phyloP scores from a whole-genome alignment of 2,888 invertebrate species.

The Trichogramma dendrolimi region DNA sequence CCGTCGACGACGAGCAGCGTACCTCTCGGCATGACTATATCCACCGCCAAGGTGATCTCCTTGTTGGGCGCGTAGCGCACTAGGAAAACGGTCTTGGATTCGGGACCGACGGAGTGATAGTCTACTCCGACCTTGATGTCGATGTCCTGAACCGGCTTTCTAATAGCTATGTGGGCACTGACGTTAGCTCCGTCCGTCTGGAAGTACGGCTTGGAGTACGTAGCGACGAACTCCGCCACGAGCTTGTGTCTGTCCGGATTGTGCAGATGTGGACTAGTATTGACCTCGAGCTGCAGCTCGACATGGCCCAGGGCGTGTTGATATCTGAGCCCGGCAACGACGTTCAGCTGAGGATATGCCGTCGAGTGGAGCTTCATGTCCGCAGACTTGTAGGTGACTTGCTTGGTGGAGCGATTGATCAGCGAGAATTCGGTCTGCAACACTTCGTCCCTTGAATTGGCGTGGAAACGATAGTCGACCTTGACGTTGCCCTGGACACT shows the following conservation, averaged over 20 bases:
- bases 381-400: slow-evolving; percentile 60
- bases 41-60: slow-evolving; percentile 58
- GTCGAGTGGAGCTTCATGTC: slow-evolving; percentile 68
- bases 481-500: slow-evolving; percentile 60
- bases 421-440: slow-evolving; percentile 53
- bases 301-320: slow-evolving; percentile 69
- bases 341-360: slow-evolving; percentile 65
- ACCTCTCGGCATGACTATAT: slow-evolving; percentile 64
- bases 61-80: slow-evolving; percentile 60
- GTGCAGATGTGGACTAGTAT: slow-evolving; percentile 60
- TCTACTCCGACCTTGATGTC: slow-evolving; percentile 62
- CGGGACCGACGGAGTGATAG: slow-evolving; percentile 55
- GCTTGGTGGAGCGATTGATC: slow-evolving; percentile 59
- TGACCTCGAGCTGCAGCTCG: slow-evolving; percentile 68
- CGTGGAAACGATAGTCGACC: slow-evolving; percentile 64
- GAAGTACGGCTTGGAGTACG: slow-evolving; percentile 58
- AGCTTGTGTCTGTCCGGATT: slow-evolving; percentile 60
- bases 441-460: slow-evolving; percentile 48
- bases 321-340: slow-evolving; percentile 44
- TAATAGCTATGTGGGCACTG: slow-evolving; percentile 61
- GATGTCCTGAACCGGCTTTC: slow-evolving; percentile 64
- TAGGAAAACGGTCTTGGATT: slow-evolving; percentile 55
- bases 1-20: slow-evolving; percentile 66
- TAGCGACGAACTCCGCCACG: slow-evolving; percentile 59
- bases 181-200: slow-evolving; percentile 56